These are phyloP conservation scores for Eurytoma californica DNA, from an alignment of 2,888 invertebrate genomes.

Conservation along the genomic window DNA sequence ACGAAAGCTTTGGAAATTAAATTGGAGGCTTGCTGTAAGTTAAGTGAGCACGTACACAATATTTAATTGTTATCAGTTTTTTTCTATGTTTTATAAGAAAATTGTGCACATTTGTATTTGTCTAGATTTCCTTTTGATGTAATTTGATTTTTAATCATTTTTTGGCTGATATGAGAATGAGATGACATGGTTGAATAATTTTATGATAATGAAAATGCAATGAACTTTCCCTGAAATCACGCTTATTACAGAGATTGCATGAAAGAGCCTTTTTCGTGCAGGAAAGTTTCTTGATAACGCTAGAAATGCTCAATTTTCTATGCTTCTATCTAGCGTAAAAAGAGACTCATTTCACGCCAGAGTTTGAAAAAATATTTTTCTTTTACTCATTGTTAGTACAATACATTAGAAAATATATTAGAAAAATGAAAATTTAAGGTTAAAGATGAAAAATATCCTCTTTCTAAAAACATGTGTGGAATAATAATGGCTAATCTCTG, in stretches of 20 bases:
- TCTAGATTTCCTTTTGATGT: slow-evolving; percentile 55
- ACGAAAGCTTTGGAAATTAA: slow-evolving; percentile 21
- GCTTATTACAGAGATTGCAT: slow-evolving; percentile 20
- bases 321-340: too few species aligned
- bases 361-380: not conserved
- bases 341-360: too few species aligned
- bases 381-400: not conserved
- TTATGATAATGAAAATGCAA: slow-evolving; percentile 7
- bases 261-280: too few species aligned
- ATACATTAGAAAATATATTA: not conserved
- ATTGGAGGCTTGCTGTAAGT: slow-evolving; percentile 10
- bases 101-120: slow-evolving; percentile 56
- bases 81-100: slow-evolving; percentile 43
- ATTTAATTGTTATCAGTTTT: slow-evolving; percentile 33
- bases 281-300: too few species aligned
- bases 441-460: too few species aligned
- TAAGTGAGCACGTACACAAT: not conserved
- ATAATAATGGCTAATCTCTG: not conserved
- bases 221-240: slow-evolving; percentile 44
- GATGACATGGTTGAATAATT: not conserved
- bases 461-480: too few species aligned
- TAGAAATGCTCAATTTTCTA: too few species aligned
- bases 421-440: not conserved
- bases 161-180: slow-evolving; percentile 21
- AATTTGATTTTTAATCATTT: slow-evolving; percentile 58